phyloP scores from a whole-genome alignment of 2,113 vertebrate species.

The Glareola pratincola region DNA sequence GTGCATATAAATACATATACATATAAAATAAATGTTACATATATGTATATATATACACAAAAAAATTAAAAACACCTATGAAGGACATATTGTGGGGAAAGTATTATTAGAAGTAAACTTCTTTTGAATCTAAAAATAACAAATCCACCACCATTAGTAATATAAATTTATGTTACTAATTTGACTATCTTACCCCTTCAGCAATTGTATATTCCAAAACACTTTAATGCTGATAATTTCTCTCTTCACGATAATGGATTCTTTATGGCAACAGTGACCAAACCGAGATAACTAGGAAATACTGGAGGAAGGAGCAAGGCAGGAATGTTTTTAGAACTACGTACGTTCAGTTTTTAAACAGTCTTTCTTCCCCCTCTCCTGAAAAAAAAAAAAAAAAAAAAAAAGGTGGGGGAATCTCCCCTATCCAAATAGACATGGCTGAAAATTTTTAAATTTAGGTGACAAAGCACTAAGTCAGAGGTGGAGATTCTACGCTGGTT shows the following conservation, averaged over 20 bases:
- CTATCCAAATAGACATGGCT: accelerated
- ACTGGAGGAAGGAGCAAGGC: background rate
- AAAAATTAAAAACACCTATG: background rate
- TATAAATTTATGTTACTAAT: background rate
- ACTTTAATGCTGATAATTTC: background rate
- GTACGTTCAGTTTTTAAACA: background rate
- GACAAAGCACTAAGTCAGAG: background rate
- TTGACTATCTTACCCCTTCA: background rate
- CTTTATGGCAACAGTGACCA: background rate
- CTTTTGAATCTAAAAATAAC: background rate
- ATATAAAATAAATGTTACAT: background rate
- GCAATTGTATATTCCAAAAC: background rate
- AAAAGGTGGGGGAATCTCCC: no score
- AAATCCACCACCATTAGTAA: accelerated
- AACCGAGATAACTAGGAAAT: background rate
- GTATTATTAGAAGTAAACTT: background rate
- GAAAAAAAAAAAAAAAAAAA: background rate
- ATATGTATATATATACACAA: background rate
- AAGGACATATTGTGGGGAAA: background rate
- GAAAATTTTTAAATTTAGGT: background rate
- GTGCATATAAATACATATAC: background rate
- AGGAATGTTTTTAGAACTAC: background rate
- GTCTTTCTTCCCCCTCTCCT: background rate
- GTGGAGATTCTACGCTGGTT: background rate
- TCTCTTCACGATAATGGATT: background rate